Percentiles rank a stretch among this genome's conserved stretches.
Conservation (phyloP, 2,888 invertebrate genomes). For the Ligdia adustata region DNA sequence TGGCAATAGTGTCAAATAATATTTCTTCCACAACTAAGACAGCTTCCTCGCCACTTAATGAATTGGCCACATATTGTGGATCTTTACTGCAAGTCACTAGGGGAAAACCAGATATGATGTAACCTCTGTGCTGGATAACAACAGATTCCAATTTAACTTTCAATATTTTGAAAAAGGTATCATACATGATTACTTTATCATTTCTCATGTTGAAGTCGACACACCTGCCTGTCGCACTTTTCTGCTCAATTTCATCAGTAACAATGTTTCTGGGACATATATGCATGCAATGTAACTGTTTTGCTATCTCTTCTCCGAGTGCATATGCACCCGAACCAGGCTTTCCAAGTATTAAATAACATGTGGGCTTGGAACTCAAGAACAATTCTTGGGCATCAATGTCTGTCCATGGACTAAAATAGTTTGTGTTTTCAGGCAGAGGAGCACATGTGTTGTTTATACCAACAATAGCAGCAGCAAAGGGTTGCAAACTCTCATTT, state of each 20-base stretch:
- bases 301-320: slow-evolving; percentile 82
- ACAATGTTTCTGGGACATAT: slow-evolving; percentile 83
- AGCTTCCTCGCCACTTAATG: slow-evolving; percentile 62
- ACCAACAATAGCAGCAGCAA: slow-evolving; percentile 67
- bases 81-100: slow-evolving; percentile 73
- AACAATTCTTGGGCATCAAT: slow-evolving; percentile 77
- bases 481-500: slow-evolving; percentile 38
- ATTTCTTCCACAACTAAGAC: slow-evolving; percentile 48
- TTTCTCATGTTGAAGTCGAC: slow-evolving; percentile 83
- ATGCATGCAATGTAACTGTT: slow-evolving; percentile 83
- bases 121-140: slow-evolving; percentile 84
- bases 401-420: slow-evolving; percentile 74
- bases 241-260: slow-evolving; percentile 82
- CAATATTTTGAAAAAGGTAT: slow-evolving; percentile 79
- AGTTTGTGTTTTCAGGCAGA: slow-evolving; percentile 42
- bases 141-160: slow-evolving; percentile 77
- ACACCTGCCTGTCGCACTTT: slow-evolving; percentile 81
- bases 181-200: slow-evolving; percentile 76
- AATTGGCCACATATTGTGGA: slow-evolving; percentile 44
- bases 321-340: slow-evolving; percentile 78
- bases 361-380: slow-evolving; percentile 78
- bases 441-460: slow-evolving; percentile 65
- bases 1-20: slow-evolving; percentile 53
- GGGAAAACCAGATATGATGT: slow-evolving; percentile 87
- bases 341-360: slow-evolving; percentile 85